These are phyloP conservation scores for Odontothrips loti DNA, from an alignment of 2,888 invertebrate genomes.

Conservation along the genomic window DNA sequence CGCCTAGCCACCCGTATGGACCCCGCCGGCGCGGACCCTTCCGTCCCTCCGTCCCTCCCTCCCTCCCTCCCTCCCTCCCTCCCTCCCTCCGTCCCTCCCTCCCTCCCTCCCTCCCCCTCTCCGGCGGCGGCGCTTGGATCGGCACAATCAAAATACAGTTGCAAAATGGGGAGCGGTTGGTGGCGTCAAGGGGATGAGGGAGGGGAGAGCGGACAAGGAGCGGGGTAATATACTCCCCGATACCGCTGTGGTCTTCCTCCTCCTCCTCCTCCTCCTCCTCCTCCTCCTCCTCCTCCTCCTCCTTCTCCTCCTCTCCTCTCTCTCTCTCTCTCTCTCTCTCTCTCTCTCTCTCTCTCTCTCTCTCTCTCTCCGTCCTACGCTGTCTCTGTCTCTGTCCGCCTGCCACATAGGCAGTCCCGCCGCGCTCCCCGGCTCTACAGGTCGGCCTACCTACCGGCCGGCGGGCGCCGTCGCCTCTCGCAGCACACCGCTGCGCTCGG, in stretches of 20 bases:
- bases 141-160: constrained; percentile 19
- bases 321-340: too few relatives aligned
- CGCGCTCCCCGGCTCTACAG: not conserved
- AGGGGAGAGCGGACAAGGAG: not conserved
- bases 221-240: not conserved
- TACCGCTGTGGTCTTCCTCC: not conserved
- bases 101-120: too few relatives aligned
- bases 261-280: not conserved
- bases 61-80: too few relatives aligned
- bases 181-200: not conserved
- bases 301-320: too few relatives aligned
- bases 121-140: not conserved
- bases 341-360: not conserved
- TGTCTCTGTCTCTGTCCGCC: not conserved
- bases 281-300: not conserved
- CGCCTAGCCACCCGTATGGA: not conserved
- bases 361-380: too few relatives aligned
- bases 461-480: too few relatives aligned
- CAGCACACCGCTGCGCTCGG: not conserved
- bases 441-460: not conserved
- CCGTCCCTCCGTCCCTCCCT: too few relatives aligned
- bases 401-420: not conserved
- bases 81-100: too few relatives aligned
- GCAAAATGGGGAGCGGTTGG: constrained; percentile 15
- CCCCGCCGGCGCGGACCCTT: not conserved